Evolutionary conservation across 1,140 invertebrate genomes (phyloP).

Genomic region (Dolichoris vasculosae): DNA sequence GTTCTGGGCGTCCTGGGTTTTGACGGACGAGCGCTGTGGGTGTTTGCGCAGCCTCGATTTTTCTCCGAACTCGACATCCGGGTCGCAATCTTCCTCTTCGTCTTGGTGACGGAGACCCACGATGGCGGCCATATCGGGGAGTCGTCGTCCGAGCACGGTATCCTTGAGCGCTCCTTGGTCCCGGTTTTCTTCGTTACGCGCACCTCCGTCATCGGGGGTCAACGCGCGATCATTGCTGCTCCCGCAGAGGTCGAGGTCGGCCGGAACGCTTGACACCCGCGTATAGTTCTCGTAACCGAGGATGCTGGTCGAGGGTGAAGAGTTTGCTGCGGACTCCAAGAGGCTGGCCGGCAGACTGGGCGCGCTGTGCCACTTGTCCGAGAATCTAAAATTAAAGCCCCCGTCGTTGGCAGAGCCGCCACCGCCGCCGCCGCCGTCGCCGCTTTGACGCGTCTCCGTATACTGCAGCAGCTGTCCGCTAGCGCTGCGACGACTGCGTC

Average conservation of each 20-base stretch:
- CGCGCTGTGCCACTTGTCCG: constrained; percentile 72
- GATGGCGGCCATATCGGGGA: neutral
- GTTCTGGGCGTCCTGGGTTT: constrained; percentile 15
- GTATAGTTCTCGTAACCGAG: constrained; percentile 60
- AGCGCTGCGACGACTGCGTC: constrained; percentile 41
- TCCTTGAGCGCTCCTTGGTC: neutral
- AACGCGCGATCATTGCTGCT: neutral
- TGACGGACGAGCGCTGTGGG: constrained; percentile 36
- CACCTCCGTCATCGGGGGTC: neutral
- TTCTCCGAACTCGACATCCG: constrained; percentile 21
- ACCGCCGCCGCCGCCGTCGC: constrained; percentile 60
- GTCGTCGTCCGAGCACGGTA: neutral
- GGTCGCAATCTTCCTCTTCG: constrained; percentile 21
- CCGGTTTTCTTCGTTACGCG: neutral
- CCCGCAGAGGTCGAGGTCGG: constrained; percentile 74
- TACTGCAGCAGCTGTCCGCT: constrained; percentile 47
- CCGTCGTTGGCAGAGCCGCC: constrained; percentile 39
- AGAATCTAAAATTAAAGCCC: constrained; percentile 74
- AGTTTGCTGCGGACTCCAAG: constrained; percentile 59
- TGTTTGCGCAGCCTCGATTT: neutral
- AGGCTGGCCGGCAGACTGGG: constrained; percentile 71
- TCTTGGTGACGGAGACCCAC: neutral
- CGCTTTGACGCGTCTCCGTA: constrained; percentile 46
- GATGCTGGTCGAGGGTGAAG: constrained; percentile 54
- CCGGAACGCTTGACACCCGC: constrained; percentile 75